phyloP scores from a whole-genome alignment of 1,140 invertebrate species.

The Pogonus chalceus region DNA sequence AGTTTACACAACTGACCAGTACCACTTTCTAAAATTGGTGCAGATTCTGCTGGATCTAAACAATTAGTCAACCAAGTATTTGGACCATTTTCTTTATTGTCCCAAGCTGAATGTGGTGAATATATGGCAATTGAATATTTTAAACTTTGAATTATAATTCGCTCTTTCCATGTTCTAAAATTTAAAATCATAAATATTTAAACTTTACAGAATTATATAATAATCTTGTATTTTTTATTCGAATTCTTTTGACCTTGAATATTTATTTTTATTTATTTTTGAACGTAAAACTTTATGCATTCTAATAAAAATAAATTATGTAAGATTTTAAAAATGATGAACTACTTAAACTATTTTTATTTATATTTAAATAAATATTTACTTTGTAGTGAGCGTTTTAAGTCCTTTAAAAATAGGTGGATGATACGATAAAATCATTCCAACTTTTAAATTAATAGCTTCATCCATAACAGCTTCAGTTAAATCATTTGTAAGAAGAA shows the following conservation, averaged over 20 bases:
- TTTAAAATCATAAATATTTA: constrained; percentile 10
- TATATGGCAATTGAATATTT: constrained; percentile 82
- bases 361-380: constrained; percentile 22
- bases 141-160: constrained; percentile 70
- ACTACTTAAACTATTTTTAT: too few species aligned
- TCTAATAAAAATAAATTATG: too few species aligned
- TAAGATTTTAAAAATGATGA: too few species aligned
- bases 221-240: too few species aligned
- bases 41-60: constrained; percentile 42
- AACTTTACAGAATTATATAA: background rate
- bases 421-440: constrained; percentile 91
- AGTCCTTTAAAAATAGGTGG: constrained; percentile 84
- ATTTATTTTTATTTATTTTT: too few species aligned
- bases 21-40: constrained; percentile 48
- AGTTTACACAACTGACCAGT: constrained; percentile 50
- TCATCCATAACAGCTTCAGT: constrained; percentile 82
- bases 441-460: constrained; percentile 54
- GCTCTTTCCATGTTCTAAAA: constrained; percentile 59
- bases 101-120: constrained; percentile 88
- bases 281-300: too few species aligned
- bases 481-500: constrained; percentile 91
- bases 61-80: constrained; percentile 84
- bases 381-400: constrained; percentile 78
- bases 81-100: constrained; percentile 70
- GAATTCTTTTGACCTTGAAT: too few species aligned